Evolutionary conservation across 2,888 invertebrate genomes (phyloP).

Genomic region (Priocnemis perturbator): DNA sequence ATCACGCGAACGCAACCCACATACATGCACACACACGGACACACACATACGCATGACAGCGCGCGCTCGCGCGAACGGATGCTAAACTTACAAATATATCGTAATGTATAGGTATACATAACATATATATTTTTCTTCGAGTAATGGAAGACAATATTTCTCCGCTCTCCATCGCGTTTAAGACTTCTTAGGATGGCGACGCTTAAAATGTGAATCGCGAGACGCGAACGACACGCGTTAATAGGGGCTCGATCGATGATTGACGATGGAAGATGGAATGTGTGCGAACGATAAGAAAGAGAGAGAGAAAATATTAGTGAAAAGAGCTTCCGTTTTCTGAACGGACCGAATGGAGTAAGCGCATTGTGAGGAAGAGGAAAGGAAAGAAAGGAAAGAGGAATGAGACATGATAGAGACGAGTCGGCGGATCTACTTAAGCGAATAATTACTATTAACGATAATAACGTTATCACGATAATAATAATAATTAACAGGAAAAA

Average conservation of each 20-base stretch:
- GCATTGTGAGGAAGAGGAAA: slow-evolving; percentile 1
- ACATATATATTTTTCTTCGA: slow-evolving; percentile 64
- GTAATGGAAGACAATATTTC: slow-evolving; percentile 73
- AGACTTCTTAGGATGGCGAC: too few species aligned
- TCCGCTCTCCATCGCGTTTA: slow-evolving; percentile 62
- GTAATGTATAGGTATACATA: slow-evolving; percentile 45
- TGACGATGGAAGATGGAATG: neutral
- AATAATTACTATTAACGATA: slow-evolving; percentile 16
- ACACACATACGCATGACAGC: neutral
- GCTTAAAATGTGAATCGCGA: slow-evolving; percentile 11
- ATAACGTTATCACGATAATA: slow-evolving; percentile 21
- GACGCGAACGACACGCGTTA: neutral
- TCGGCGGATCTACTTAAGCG: slow-evolving; percentile 26
- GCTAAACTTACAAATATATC: slow-evolving; percentile 15
- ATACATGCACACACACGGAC: neutral
- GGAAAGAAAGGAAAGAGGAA: neutral
- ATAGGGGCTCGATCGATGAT: neutral
- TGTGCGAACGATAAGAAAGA: neutral
- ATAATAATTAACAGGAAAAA: slow-evolving; percentile 20
- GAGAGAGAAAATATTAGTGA: neutral
- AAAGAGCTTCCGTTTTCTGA: neutral
- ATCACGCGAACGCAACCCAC: neutral
- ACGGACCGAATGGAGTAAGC: too few species aligned
- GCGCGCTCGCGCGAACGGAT: too few species aligned
- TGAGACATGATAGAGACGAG: neutral